Evolutionary conservation across 2,113 vertebrate genomes (phyloP).

Genomic region (Ia io): DNA sequence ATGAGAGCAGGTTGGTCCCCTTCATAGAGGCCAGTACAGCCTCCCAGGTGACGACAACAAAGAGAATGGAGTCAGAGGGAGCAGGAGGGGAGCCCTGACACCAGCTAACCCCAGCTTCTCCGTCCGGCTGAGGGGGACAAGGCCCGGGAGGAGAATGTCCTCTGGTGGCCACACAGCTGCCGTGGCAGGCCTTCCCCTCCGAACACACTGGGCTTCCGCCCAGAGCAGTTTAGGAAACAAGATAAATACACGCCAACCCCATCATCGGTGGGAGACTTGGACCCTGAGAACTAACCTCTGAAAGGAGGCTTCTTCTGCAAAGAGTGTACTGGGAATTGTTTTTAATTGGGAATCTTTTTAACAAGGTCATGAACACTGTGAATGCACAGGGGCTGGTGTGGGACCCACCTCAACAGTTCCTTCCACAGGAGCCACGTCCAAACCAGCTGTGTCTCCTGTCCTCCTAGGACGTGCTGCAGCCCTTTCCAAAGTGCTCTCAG

Average conservation of each 20-base stretch:
- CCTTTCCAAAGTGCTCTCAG: no score
- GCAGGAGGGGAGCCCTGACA: fast-evolving
- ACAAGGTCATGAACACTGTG: neutral
- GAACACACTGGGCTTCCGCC: fast-evolving
- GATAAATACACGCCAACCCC: fast-evolving
- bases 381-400: fast-evolving
- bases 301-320: neutral
- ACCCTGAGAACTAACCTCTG: neutral
- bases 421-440: fast-evolving
- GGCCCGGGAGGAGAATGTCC: neutral
- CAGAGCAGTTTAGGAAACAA: neutral
- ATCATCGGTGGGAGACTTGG: fast-evolving
- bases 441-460: neutral
- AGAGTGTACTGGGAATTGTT: neutral
- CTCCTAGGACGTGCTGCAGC: neutral
- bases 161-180: fast-evolving
- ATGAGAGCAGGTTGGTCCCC: neutral
- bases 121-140: neutral
- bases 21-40: neutral
- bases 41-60: neutral
- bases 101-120: neutral
- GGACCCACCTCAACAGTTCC: neutral
- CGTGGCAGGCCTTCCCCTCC: no score
- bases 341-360: neutral
- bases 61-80: neutral